Evolutionary conservation across 1,140 invertebrate genomes (phyloP).

Genomic region (Patella vulgata): DNA sequence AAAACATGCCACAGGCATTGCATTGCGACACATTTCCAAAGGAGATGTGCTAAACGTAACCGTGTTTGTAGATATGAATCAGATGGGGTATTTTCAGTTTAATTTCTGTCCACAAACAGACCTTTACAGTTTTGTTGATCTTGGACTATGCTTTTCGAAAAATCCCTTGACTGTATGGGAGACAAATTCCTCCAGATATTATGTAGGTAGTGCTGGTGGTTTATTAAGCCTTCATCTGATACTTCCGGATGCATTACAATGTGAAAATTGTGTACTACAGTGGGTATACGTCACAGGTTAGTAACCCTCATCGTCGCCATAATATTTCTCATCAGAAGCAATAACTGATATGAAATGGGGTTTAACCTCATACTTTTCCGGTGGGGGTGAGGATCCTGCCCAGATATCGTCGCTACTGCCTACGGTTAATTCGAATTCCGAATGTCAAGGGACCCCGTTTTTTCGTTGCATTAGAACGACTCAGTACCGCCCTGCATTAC

Average conservation of each 20-base stretch:
- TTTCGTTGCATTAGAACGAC: too few species aligned
- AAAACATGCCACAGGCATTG: constrained; percentile 33
- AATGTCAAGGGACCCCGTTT: too few species aligned
- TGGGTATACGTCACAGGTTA: constrained; percentile 90
- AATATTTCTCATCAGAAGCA: too few species aligned
- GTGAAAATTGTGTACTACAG: constrained; percentile 87
- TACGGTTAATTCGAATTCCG: too few species aligned
- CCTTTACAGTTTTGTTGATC: constrained; percentile 24
- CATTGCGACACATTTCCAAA: constrained; percentile 35
- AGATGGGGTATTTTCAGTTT: constrained; percentile 50
- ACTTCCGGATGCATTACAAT: constrained; percentile 83
- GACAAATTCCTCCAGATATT: constrained; percentile 16
- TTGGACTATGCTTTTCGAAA: constrained; percentile 42
- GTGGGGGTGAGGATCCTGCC: too few species aligned
- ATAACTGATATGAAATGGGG: too few species aligned
- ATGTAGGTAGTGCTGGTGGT: constrained; percentile 26
- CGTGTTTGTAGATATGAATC: constrained; percentile 37
- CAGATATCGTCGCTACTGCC: too few species aligned
- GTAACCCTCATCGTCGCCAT: background rate
- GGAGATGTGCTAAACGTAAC: constrained; percentile 56
- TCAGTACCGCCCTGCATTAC: too few species aligned
- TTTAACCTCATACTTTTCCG: too few species aligned
- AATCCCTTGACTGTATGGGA: constrained; percentile 21
- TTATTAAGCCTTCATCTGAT: constrained; percentile 31
- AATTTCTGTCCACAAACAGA: constrained; percentile 61